Conservation (phyloP, 1,140 invertebrate genomes). For the Hyles euphorbiae region DNA sequence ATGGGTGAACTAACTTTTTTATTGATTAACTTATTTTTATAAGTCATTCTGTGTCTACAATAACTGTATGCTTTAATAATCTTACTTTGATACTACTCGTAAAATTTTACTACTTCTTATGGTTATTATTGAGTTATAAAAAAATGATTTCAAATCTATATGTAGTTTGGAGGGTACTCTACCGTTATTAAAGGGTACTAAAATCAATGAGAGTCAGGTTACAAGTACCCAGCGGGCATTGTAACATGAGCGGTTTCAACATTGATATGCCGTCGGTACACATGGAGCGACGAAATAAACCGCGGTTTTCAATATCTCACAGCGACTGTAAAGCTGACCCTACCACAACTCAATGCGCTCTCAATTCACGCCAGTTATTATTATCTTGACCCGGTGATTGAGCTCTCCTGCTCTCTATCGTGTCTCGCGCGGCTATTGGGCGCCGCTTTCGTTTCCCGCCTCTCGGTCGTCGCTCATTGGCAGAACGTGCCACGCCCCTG, state of each 20-base stretch:
- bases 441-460: constrained; percentile 48
- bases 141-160: too few relatives aligned
- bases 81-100: too few relatives aligned
- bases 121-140: too few relatives aligned
- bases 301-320: constrained; percentile 57
- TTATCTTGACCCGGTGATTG: constrained; percentile 72
- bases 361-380: constrained; percentile 71
- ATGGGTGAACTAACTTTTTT: constrained; percentile 47
- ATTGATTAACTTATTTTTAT: constrained; percentile 17
- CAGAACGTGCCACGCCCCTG: constrained; percentile 45
- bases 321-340: constrained; percentile 64
- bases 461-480: constrained; percentile 49
- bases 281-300: constrained; percentile 31
- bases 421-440: constrained; percentile 48
- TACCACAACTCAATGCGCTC: constrained; percentile 69
- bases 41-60: too few relatives aligned
- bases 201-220: too few relatives aligned
- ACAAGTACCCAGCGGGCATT: too few relatives aligned
- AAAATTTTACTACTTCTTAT: too few relatives aligned
- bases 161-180: too few relatives aligned
- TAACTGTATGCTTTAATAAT: too few relatives aligned
- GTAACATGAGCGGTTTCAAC: neutral
- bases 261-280: constrained; percentile 30
- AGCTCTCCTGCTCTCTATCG: constrained; percentile 62
- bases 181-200: too few relatives aligned